phyloP scores from a whole-genome alignment of 2,888 invertebrate genomes.

The Cotesia congregata region DNA sequence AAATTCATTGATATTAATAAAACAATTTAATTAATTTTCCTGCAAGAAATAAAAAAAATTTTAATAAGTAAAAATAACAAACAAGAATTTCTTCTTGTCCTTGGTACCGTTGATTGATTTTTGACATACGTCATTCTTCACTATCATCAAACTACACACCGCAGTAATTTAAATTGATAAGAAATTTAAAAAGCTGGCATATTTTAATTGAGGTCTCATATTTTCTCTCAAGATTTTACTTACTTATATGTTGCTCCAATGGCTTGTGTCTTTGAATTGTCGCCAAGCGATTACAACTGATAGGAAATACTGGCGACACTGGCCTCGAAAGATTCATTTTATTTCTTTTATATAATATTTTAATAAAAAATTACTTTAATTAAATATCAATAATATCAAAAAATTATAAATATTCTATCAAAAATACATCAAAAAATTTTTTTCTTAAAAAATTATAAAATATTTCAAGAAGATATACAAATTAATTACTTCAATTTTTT shows the following conservation, averaged over 20 bases:
- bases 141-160: too few species aligned
- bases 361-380: neutral
- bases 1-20: neutral
- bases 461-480: too few species aligned
- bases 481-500: too few species aligned
- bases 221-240: slow-evolving; percentile 50
- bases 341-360: neutral
- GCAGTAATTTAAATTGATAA: too few species aligned
- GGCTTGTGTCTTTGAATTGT: slow-evolving; percentile 61
- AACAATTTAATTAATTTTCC: neutral
- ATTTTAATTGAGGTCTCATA: neutral
- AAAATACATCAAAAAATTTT: too few species aligned
- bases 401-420: neutral
- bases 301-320: slow-evolving; percentile 55
- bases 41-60: neutral
- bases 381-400: neutral
- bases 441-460: too few species aligned
- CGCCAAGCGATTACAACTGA: slow-evolving; percentile 57
- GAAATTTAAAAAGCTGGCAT: too few species aligned
- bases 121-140: too few species aligned
- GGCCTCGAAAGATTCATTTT: slow-evolving; percentile 55
- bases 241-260: slow-evolving; percentile 64
- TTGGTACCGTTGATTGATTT: too few species aligned
- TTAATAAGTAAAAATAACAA: neutral
- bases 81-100: neutral